Evolutionary conservation across 2,888 invertebrate species (phyloP).

Genomic region (Lasioglossum leucozonium): DNA sequence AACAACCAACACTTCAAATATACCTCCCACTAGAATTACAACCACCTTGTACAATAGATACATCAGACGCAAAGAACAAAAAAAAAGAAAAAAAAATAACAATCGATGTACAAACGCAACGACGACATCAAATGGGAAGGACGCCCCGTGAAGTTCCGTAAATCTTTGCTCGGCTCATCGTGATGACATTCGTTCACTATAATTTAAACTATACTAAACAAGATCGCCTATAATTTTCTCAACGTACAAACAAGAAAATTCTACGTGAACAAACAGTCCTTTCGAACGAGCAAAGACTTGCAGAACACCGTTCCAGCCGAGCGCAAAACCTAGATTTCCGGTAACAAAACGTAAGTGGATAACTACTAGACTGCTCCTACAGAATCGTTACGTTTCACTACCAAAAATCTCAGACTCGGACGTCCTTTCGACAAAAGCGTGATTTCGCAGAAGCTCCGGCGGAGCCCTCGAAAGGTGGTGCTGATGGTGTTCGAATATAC

Average conservation of each 20-base stretch:
- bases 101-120: slow-evolving; percentile 9
- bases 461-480: slow-evolving; percentile 35
- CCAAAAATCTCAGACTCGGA: background rate
- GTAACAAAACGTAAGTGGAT: background rate
- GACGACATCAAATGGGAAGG: background rate
- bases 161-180: background rate
- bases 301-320: background rate
- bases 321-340: background rate
- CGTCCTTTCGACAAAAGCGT: slow-evolving; percentile 15
- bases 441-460: background rate
- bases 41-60: slow-evolving; percentile 71
- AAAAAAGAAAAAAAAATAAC: slow-evolving; percentile 28
- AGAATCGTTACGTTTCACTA: background rate
- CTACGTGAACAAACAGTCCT: background rate
- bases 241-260: too few relatives aligned
- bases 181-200: background rate
- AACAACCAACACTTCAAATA: slow-evolving; percentile 85
- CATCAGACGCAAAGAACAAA: slow-evolving; percentile 46
- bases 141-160: background rate
- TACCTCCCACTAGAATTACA: slow-evolving; percentile 82
- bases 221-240: too few relatives aligned
- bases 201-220: too few relatives aligned
- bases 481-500: slow-evolving; percentile 46
- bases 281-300: background rate
- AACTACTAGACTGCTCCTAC: background rate